Percentiles rank a stretch among this genome's conserved stretches.
Conservation (phyloP, 1,140 invertebrate species). For the Pseudomyrmex concolor region DNA sequence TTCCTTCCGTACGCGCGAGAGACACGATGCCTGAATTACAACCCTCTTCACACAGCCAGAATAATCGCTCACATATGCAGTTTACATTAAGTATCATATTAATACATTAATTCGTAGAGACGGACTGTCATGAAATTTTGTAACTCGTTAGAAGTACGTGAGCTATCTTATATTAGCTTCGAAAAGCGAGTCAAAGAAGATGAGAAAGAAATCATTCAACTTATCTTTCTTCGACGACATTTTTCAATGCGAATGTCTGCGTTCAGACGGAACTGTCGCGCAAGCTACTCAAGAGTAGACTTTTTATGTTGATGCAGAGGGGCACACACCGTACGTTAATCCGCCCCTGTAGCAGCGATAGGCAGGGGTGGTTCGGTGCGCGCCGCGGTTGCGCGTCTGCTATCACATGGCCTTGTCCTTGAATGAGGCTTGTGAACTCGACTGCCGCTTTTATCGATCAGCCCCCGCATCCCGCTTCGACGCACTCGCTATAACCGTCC, state of each 20-base stretch:
- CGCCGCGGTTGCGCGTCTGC: slow-evolving; percentile 83
- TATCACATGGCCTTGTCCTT: slow-evolving; percentile 86
- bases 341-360: slow-evolving; percentile 63
- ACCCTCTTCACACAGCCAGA: background rate
- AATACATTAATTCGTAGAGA: too few relatives aligned
- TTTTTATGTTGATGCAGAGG: slow-evolving; percentile 16
- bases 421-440: slow-evolving; percentile 86
- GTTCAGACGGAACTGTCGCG: background rate
- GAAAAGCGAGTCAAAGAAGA: background rate
- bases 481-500: slow-evolving; percentile 81
- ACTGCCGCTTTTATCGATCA: slow-evolving; percentile 85
- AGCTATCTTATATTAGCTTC: background rate
- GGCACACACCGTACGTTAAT: slow-evolving; percentile 24
- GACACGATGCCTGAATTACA: slow-evolving; percentile 25
- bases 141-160: background rate
- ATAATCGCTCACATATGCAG: background rate
- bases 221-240: background rate
- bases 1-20: slow-evolving; percentile 49
- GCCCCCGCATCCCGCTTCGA: slow-evolving; percentile 84
- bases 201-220: background rate
- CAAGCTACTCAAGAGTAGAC: slow-evolving; percentile 6
- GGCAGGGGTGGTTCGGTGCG: slow-evolving; percentile 81
- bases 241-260: background rate
- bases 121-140: background rate
- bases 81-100: background rate